Base-by-base conservation (phyloP, 2,797 vertebrate genomes). In the Manis crassicaudata region DNA sequence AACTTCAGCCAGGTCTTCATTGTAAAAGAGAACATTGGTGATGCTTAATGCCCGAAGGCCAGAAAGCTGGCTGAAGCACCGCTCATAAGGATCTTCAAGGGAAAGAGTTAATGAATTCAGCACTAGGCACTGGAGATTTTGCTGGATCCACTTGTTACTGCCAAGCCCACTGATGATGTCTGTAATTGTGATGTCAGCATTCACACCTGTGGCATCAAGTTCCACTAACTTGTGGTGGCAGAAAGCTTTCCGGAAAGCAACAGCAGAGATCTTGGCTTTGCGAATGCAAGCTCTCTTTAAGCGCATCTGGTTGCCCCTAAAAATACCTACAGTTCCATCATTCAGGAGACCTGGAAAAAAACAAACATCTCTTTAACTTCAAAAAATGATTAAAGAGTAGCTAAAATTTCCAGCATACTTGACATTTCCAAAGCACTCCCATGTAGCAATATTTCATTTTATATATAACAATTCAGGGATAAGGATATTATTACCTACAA, bases 11-110 rank as follows among this genome's bases (percentile, higher is more conserved):
- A 99, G 98, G 87, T 99, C 99, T 37, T 99, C 99, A 7, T 99
- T 99, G 83, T 99, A 99, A 98, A 99, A 99, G 94, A 99, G 99
- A 82, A 99, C 99, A 0, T 99, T 99, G 87, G 99, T 99, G 93
- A 99, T 98, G 94, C 99, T 99, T 96, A 99, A 97, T 0, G 99
- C 99, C 58, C 99, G 99, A 62, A 99, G 99, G 70, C 99, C 99
- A 17, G 98, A 99, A 43, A 99, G 98, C 50, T 98, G 98, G 96
- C 99, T 99, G 98, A 99, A 99, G 94, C 99, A 99, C 93, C 99
- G 98, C 68, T 98, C 99, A 0, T 99, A 99, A 0, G 99, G 99
- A 86, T 99, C 99, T 97, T 99, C 99, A 86, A 99, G 98, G 1
- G 99, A 99, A 97, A 99, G 99, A 96, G 99, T 99, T 95, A 99